These are phyloP conservation scores for Bombus pyrosoma DNA, from an alignment of 1,140 invertebrate genomes.

Conservation along the genomic window DNA sequence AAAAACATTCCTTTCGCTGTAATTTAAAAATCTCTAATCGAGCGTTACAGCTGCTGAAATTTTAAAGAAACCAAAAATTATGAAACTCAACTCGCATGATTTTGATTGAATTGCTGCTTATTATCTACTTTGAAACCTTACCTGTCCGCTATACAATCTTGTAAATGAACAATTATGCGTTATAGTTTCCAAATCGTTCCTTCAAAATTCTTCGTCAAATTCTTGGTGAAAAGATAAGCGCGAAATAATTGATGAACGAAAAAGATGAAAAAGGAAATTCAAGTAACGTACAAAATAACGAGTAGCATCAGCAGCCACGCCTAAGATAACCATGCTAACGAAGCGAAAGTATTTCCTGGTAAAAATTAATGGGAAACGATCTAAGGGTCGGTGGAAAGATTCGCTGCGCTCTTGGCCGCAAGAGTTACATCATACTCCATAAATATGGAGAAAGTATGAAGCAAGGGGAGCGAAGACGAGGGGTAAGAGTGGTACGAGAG, in stretches of 20 bases:
- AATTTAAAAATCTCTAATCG: too few relatives aligned
- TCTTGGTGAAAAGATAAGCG: not conserved
- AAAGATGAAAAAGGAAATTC: not conserved
- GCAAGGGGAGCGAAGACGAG: not conserved
- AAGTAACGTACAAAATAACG: not conserved
- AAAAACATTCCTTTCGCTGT: too few relatives aligned
- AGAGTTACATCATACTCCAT: not conserved
- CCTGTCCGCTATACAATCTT: too few relatives aligned
- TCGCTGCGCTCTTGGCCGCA: not conserved
- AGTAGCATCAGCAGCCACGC: too few relatives aligned
- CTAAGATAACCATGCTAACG: not conserved
- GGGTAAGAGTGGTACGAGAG: slow-evolving; percentile 35
- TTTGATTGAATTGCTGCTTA: too few relatives aligned
- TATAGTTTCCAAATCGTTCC: not conserved
- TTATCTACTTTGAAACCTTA: too few relatives aligned
- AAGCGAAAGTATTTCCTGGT: not conserved
- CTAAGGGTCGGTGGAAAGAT: not conserved
- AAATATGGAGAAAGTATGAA: slow-evolving; percentile 20
- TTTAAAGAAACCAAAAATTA: too few relatives aligned
- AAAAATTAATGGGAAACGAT: slow-evolving; percentile 1
- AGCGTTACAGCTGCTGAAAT: too few relatives aligned
- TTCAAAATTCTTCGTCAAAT: not conserved
- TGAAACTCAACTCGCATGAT: too few relatives aligned
- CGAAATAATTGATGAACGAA: not conserved
- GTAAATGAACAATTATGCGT: not conserved